Conservation (phyloP, 2,888 invertebrate species). For the Endomychus coccineus region DNA sequence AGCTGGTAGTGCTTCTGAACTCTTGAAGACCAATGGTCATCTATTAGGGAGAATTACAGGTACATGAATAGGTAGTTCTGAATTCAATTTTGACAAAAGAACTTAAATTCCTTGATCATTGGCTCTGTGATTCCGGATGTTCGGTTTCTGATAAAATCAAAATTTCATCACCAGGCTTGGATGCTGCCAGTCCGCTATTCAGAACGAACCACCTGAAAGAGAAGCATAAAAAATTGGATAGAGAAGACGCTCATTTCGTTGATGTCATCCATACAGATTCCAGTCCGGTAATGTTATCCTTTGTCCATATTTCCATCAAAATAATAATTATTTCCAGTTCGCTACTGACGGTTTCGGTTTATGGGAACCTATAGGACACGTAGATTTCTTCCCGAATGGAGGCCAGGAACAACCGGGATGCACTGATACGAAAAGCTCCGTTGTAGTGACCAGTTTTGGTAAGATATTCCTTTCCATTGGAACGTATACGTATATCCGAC, state of each 20-base stretch:
- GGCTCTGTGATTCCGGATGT: neutral
- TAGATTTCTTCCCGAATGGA: slow-evolving; percentile 56
- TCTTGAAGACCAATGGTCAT: slow-evolving; percentile 43
- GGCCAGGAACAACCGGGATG: slow-evolving; percentile 56
- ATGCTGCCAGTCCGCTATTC: slow-evolving; percentile 78
- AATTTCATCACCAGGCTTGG: slow-evolving; percentile 53
- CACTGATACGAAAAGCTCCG: slow-evolving; percentile 48
- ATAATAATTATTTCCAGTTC: slow-evolving; percentile 35
- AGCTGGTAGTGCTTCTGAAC: slow-evolving; percentile 52
- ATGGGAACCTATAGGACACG: slow-evolving; percentile 52
- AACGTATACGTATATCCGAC: too few relatives aligned
- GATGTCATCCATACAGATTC: slow-evolving; percentile 66
- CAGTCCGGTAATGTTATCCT: slow-evolving; percentile 35
- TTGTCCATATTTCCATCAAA: neutral
- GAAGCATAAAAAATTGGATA: slow-evolving; percentile 51
- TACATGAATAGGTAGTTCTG: slow-evolving; percentile 12
- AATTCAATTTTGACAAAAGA: neutral
- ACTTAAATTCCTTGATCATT: neutral
- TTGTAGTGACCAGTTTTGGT: slow-evolving; percentile 53
- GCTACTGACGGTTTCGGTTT: slow-evolving; percentile 56
- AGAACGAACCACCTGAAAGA: slow-evolving; percentile 49
- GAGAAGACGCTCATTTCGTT: slow-evolving; percentile 56
- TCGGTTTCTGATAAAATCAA: neutral
- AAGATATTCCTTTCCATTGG: slow-evolving; percentile 21
- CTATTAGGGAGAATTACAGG: slow-evolving; percentile 54